Evolutionary conservation across 2,888 invertebrate genomes (phyloP).

Genomic region (Mimas tiliae): DNA sequence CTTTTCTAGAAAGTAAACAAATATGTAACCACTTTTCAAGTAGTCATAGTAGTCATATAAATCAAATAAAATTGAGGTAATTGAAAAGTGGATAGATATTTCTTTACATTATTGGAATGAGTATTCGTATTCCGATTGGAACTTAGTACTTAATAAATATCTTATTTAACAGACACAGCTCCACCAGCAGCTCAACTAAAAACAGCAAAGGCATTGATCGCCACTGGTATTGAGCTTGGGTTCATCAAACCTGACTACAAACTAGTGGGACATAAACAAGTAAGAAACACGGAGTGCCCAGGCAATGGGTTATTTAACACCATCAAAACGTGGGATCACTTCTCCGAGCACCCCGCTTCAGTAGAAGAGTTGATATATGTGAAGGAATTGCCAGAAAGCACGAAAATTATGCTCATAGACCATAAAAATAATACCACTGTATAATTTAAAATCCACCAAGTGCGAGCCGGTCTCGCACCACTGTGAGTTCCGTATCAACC

Average conservation of each 20-base stretch:
- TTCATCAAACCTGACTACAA: slow-evolving; percentile 74
- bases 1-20: no score
- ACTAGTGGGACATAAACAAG: slow-evolving; percentile 53
- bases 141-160: no score
- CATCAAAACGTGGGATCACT: slow-evolving; percentile 86
- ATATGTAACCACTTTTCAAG: no score
- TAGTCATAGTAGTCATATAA: no score
- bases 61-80: no score
- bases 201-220: slow-evolving; percentile 84
- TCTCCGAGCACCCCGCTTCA: slow-evolving; percentile 58
- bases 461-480: no score
- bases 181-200: slow-evolving; percentile 86
- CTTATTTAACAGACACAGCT: slow-evolving; percentile 70
- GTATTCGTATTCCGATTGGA: no score
- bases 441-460: neutral
- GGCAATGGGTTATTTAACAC: slow-evolving; percentile 85
- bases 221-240: slow-evolving; percentile 85
- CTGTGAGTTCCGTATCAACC: no score
- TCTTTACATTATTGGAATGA: no score
- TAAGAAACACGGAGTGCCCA: slow-evolving; percentile 86
- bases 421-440: slow-evolving; percentile 6
- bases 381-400: slow-evolving; percentile 44
- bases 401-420: slow-evolving; percentile 34
- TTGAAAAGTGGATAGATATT: no score
- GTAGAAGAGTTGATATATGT: slow-evolving; percentile 49